Conservation (phyloP, 2,113 vertebrate species). For the Cyanoramphus novaezelandiae region DNA sequence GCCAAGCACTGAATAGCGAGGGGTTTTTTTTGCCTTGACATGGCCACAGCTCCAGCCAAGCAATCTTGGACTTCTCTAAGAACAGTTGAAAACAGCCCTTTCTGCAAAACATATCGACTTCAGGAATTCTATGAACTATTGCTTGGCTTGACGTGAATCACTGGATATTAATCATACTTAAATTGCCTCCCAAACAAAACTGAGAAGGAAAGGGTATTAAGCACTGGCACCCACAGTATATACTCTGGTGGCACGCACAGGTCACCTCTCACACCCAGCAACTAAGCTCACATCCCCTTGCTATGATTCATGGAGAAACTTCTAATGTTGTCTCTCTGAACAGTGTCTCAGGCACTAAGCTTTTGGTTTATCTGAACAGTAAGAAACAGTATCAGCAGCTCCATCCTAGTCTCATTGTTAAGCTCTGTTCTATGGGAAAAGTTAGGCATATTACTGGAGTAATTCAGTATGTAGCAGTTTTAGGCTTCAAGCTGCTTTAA, state of each 20-base stretch:
- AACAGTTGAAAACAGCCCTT: not conserved
- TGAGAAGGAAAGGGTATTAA: not conserved
- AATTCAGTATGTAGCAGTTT: not conserved
- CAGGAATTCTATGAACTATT: not conserved
- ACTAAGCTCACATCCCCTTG: not conserved
- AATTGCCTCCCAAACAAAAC: not conserved
- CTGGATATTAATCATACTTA: not conserved
- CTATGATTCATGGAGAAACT: not conserved
- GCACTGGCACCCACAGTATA: not conserved
- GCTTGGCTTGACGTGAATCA: not conserved
- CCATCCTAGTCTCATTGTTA: not conserved
- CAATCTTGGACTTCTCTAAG: not conserved
- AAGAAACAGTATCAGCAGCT: not conserved
- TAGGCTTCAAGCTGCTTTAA: not conserved
- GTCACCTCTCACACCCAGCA: not conserved
- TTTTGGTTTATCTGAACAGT: not conserved
- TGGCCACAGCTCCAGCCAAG: not conserved
- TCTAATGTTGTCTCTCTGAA: not conserved
- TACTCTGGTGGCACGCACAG: not conserved
- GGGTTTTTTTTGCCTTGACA: not conserved
- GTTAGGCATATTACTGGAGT: not conserved
- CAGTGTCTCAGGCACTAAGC: not conserved
- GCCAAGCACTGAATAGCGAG: not conserved
- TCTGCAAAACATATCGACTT: not conserved
- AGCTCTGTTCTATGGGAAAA: not conserved